Conservation (phyloP, 2,797 vertebrate genomes). For the Fringilla coelebs region DNA sequence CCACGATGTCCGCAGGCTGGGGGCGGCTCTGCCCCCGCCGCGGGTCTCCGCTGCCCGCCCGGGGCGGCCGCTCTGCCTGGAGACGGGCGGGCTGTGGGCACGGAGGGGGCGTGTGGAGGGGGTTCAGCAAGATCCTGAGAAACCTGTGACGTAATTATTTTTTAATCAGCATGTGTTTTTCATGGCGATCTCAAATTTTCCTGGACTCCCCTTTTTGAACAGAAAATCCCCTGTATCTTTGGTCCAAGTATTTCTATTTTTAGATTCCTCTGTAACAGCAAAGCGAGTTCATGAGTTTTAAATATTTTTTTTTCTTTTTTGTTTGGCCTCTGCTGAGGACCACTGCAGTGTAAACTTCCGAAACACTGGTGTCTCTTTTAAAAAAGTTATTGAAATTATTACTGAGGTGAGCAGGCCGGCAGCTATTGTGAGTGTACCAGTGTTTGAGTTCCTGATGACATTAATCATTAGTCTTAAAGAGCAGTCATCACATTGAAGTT, state of each 20-base stretch:
- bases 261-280: not conserved
- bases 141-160: constrained; percentile 45
- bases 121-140: not conserved
- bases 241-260: not conserved
- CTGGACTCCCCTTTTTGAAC: not conserved
- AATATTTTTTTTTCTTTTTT: not conserved
- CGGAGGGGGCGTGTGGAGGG: not conserved
- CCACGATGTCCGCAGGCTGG: not conserved
- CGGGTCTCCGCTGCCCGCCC: not conserved
- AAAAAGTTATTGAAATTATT: constrained; percentile 12
- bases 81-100: no score
- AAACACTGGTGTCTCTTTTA: not conserved
- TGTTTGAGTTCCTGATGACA: not conserved
- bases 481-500: not conserved
- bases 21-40: not conserved
- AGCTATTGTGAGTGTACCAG: not conserved
- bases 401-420: not conserved
- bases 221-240: not conserved
- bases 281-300: not conserved
- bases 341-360: not conserved
- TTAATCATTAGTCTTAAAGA: not conserved
- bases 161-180: constrained; percentile 33
- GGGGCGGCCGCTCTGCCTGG: not conserved
- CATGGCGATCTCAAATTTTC: not conserved
- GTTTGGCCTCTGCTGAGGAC: not conserved